These are phyloP conservation scores for Zygogramma bicolorata DNA, from an alignment of 2,888 invertebrate genomes.

Conservation along the genomic window DNA sequence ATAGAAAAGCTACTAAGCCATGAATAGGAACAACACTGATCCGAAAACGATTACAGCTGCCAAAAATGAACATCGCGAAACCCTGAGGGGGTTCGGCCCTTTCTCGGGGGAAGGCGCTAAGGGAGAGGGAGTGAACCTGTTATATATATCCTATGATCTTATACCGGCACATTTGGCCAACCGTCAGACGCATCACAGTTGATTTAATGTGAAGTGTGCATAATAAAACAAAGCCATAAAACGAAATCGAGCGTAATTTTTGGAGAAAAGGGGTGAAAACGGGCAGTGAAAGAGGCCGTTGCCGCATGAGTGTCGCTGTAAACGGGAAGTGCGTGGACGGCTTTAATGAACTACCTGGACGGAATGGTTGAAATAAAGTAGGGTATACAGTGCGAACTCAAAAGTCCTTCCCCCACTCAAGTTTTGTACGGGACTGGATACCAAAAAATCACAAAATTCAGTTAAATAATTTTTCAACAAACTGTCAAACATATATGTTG, in stretches of 20 bases:
- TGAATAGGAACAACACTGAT: conserved; percentile 68
- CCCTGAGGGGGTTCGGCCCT: conserved; percentile 50
- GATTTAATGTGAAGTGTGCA: conserved; percentile 33
- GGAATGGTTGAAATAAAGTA: neutral
- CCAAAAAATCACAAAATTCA: no score
- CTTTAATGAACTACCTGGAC: neutral
- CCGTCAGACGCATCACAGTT: conserved; percentile 43
- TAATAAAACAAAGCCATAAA: conserved; percentile 32
- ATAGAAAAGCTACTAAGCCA: conserved; percentile 64
- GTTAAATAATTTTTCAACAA: no score
- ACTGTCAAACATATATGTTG: no score
- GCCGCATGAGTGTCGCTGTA: neutral
- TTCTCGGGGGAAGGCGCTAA: conserved; percentile 25
- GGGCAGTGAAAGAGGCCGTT: neutral
- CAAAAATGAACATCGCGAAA: conserved; percentile 67
- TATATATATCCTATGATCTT: conserved; percentile 47
- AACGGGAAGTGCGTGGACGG: neutral
- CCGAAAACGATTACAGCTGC: conserved; percentile 69
- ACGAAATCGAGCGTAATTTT: conserved; percentile 29
- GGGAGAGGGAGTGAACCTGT: conserved; percentile 44
- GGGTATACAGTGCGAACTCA: neutral
- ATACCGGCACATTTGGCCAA: conserved; percentile 45
- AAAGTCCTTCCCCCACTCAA: no score
- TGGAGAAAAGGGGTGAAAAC: conserved; percentile 11
- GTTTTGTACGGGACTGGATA: no score